These are phyloP conservation scores for Brassicogethes aeneus DNA, from an alignment of 2,888 invertebrate genomes.

Conservation along the genomic window DNA sequence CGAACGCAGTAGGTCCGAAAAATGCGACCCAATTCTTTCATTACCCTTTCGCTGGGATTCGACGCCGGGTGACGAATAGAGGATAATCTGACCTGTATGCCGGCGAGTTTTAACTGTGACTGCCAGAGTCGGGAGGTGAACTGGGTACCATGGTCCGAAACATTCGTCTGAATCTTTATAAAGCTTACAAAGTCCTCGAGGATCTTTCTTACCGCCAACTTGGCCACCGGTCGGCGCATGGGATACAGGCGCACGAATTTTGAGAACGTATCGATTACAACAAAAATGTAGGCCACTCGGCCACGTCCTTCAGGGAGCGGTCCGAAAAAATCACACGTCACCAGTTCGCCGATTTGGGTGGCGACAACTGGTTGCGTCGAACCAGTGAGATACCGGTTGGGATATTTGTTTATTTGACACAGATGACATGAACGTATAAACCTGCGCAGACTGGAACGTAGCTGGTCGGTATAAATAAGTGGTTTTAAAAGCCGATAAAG, in stretches of 20 bases:
- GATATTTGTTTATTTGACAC: too few relatives aligned
- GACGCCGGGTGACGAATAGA: slow-evolving; percentile 4
- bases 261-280: too few relatives aligned
- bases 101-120: too few relatives aligned
- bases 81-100: too few relatives aligned
- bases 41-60: slow-evolving; percentile 4
- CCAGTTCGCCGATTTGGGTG: not conserved
- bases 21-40: slow-evolving; percentile 5
- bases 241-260: slow-evolving; percentile 20
- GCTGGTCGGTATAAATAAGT: too few relatives aligned
- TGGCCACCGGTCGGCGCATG: slow-evolving; percentile 3
- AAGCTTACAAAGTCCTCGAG: not conserved
- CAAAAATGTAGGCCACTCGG: slow-evolving; percentile 16
- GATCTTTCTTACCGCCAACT: not conserved
- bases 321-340: slow-evolving; percentile 6
- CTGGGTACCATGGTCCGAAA: slow-evolving; percentile 3
- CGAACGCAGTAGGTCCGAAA: slow-evolving; percentile 4
- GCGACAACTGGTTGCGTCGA: too few relatives aligned
- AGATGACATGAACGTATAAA: too few relatives aligned
- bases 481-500: not conserved
- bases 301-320: slow-evolving; percentile 13
- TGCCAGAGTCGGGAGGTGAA: slow-evolving; percentile 12
- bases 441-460: too few relatives aligned
- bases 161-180: not conserved
- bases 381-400: too few relatives aligned